phyloP scores from a whole-genome alignment of 2,113 vertebrate species.

The Ceuthmochares aereus region DNA sequence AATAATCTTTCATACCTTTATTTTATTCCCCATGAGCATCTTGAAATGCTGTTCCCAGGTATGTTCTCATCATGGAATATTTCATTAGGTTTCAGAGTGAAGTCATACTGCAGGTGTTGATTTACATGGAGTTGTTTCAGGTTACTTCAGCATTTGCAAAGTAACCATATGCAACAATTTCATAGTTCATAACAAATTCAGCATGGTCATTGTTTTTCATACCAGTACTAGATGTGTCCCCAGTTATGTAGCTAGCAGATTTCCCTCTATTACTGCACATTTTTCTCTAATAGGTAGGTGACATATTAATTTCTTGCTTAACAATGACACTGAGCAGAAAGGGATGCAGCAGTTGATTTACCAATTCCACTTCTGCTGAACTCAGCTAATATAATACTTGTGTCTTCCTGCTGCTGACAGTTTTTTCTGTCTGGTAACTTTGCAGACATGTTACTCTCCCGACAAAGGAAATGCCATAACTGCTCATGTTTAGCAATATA shows the following conservation, averaged over 20 bases:
- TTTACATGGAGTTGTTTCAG: not conserved
- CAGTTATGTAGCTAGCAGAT: not conserved
- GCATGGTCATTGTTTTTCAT: fast-evolving
- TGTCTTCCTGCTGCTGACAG: not conserved
- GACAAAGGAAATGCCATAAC: not conserved
- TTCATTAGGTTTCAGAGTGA: not conserved
- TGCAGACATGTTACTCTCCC: not conserved
- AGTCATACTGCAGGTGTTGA: slow-evolving; percentile 1
- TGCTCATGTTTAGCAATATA: not conserved
- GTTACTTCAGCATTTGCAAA: not conserved
- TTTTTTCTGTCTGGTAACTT: not conserved
- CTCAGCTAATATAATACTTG: not conserved
- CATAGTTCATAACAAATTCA: not conserved
- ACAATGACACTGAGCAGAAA: not conserved
- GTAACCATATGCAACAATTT: not conserved
- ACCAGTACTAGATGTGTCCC: not conserved
- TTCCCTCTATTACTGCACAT: not conserved
- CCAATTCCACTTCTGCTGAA: not conserved
- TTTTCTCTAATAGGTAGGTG: not conserved
- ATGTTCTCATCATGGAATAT: not conserved
- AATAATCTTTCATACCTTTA: not conserved
- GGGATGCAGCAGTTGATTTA: not conserved
- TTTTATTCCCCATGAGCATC: not conserved
- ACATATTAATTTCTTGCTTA: not conserved
- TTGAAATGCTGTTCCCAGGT: not conserved